Evolutionary conservation across 2,888 invertebrate species (phyloP).

Genomic region (Agriopis aurantiaria): DNA sequence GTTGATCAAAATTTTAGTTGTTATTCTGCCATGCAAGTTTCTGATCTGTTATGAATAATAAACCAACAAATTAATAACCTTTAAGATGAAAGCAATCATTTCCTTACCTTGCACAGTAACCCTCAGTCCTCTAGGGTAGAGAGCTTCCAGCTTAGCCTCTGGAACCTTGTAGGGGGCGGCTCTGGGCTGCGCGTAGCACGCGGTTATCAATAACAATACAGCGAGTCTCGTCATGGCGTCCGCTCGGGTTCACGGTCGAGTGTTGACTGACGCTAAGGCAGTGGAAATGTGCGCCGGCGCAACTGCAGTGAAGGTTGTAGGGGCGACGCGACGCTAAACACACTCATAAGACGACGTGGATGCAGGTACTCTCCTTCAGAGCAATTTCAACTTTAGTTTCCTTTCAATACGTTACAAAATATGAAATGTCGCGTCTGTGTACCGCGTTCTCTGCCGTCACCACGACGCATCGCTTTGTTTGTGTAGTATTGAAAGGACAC

Average conservation of each 20-base stretch:
- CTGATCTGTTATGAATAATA: neutral
- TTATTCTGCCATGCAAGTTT: neutral
- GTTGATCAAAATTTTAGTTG: too few species aligned
- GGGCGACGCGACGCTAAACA: neutral
- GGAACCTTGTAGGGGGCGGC: conserved; percentile 75
- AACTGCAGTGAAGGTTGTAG: conserved; percentile 32
- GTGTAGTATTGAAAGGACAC: too few species aligned
- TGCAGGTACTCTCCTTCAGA: too few species aligned
- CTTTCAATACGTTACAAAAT: too few species aligned
- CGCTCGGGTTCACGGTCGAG: conserved; percentile 43
- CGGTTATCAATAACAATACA: conserved; percentile 50
- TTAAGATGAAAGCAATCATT: neutral
- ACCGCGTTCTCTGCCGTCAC: too few species aligned
- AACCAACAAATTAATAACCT: neutral
- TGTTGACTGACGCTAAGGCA: conserved; percentile 54
- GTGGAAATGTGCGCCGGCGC: conserved; percentile 50
- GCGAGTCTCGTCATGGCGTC: conserved; percentile 60
- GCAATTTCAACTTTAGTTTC: too few species aligned
- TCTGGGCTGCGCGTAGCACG: conserved; percentile 49
- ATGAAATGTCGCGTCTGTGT: too few species aligned
- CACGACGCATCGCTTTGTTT: too few species aligned
- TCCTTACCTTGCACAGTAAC: conserved; percentile 80
- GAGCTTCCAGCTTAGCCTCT: conserved; percentile 85
- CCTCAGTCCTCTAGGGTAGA: conserved; percentile 86
- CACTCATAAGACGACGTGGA: too few species aligned